Evolutionary conservation across 1,140 invertebrate species (phyloP).

Genomic region (Formica selysi): DNA sequence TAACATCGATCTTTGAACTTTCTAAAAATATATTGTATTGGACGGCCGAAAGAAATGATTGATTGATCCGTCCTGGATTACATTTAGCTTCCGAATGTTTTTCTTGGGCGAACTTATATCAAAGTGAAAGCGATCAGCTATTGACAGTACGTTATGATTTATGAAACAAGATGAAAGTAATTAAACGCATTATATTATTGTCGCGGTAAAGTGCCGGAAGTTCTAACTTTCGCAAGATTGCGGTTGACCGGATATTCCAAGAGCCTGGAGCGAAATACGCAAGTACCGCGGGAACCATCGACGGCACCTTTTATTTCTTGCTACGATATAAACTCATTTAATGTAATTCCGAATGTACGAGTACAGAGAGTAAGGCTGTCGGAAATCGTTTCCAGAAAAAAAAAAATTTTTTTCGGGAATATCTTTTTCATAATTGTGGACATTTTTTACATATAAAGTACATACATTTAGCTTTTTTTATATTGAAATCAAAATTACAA

Average conservation of each 20-base stretch:
- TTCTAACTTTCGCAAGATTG: constrained; percentile 65
- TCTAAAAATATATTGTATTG: background rate
- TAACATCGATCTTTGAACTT: background rate
- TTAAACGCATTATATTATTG: constrained; percentile 54
- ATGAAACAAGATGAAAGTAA: constrained; percentile 51
- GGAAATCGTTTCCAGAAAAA: background rate
- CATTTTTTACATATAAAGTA: background rate
- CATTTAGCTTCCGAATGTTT: constrained; percentile 21
- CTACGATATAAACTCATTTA: constrained; percentile 3
- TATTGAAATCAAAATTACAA: background rate
- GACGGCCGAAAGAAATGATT: background rate
- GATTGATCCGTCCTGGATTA: background rate
- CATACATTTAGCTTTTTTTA: background rate
- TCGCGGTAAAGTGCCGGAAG: constrained; percentile 59
- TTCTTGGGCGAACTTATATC: constrained; percentile 56
- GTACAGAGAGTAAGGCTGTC: background rate
- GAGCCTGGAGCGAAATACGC: constrained; percentile 24
- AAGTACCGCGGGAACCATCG: constrained; percentile 47
- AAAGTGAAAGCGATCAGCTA: constrained; percentile 66
- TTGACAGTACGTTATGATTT: constrained; percentile 41
- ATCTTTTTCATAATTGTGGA: background rate
- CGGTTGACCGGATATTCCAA: constrained; percentile 64
- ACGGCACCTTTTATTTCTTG: constrained; percentile 16
- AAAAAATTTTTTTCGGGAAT: constrained; percentile 1
- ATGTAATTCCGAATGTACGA: background rate